Evolutionary conservation across 2,797 vertebrate genomes (phyloP).

Genomic region (Oreonectes daqikongensis): DNA sequence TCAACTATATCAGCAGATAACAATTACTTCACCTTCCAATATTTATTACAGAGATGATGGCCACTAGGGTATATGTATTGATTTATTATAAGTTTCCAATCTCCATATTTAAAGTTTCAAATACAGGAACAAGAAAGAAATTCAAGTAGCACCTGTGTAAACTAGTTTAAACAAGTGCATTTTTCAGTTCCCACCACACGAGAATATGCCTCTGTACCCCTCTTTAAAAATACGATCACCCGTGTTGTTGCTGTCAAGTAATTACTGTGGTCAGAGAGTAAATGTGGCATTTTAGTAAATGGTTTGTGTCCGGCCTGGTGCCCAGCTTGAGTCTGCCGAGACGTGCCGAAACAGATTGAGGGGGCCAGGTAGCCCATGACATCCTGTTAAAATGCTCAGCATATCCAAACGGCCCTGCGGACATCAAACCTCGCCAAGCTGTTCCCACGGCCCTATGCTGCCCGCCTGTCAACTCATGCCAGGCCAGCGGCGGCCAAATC

Average conservation of each 20-base stretch:
- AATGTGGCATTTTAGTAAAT: slow-evolving; percentile 58
- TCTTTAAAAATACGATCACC: slow-evolving; percentile 43
- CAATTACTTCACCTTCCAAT: slow-evolving; percentile 20
- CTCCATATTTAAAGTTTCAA: slow-evolving; percentile 7
- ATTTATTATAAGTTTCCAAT: slow-evolving; percentile 16
- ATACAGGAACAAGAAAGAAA: slow-evolving; percentile 5
- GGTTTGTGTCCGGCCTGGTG: slow-evolving; percentile 59
- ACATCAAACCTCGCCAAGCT: slow-evolving; percentile 57
- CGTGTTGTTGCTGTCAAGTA: slow-evolving; percentile 41
- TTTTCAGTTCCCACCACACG: slow-evolving; percentile 28
- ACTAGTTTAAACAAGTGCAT: slow-evolving; percentile 31
- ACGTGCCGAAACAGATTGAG: slow-evolving; percentile 64
- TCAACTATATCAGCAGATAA: slow-evolving; percentile 18
- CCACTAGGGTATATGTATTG: slow-evolving; percentile 17
- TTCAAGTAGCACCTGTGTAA: slow-evolving; percentile 20
- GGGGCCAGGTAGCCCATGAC: slow-evolving; percentile 70
- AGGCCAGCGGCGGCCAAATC: slow-evolving; percentile 56
- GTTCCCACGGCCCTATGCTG: slow-evolving; percentile 54
- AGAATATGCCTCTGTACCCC: slow-evolving; percentile 30
- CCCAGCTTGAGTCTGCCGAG: slow-evolving; percentile 54
- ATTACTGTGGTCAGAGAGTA: slow-evolving; percentile 54
- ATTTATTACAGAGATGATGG: slow-evolving; percentile 30
- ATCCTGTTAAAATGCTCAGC: slow-evolving; percentile 65
- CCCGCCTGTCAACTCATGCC: slow-evolving; percentile 50
- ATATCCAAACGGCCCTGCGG: slow-evolving; percentile 70